Base-by-base conservation (phyloP, 1,140 invertebrate genomes). In the Atta colombica region DNA sequence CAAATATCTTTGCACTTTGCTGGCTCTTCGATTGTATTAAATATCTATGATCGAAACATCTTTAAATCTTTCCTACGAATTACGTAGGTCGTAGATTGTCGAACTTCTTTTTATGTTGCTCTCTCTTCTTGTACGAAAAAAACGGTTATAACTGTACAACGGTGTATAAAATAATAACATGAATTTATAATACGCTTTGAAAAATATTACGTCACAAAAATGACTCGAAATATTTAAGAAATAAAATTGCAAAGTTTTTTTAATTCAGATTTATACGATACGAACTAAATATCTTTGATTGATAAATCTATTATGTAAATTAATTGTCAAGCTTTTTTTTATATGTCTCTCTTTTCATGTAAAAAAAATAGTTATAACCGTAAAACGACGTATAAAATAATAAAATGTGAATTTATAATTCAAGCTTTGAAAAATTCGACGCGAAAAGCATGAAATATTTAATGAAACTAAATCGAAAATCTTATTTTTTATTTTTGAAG, bases 31-130 rank as follows among this genome's bases (percentile, higher is more conserved):
- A 18, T 2, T 77, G 28, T 14, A 14, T 55, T 45, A 31, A 39
- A 7, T 66, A 35, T 49, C 60, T 35, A 6, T n/a, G 45, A 80
- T 68, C 77, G 16, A 39, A 45, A 18, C 14, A 10, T 10, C 25
- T 80, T 53, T 53, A 21, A 78, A 66, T 66, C 25, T 61, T 10
- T 60, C 28, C 21, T 31, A 12, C 6, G 14, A 75, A n/a, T 66
- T 31, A 35, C 39, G 8, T 45, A 12, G 7, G 35, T 45, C 7
- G 5, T 8, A 31, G 12, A 55, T 35, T n/a, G 5, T 21, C 12
- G 18, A 25, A 53, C 3, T 58, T 75, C 10, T 66, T 39, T 66
- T 28, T 39, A 21, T 10, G 39, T 45, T 45, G 39, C 10, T 45
- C 1, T 45, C 10, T 12, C 39, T 45, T 45, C 8, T 10, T 12